These are phyloP conservation scores for Hydrotaea diabolus DNA, from an alignment of 2,888 invertebrate species.

Conservation along the genomic window DNA sequence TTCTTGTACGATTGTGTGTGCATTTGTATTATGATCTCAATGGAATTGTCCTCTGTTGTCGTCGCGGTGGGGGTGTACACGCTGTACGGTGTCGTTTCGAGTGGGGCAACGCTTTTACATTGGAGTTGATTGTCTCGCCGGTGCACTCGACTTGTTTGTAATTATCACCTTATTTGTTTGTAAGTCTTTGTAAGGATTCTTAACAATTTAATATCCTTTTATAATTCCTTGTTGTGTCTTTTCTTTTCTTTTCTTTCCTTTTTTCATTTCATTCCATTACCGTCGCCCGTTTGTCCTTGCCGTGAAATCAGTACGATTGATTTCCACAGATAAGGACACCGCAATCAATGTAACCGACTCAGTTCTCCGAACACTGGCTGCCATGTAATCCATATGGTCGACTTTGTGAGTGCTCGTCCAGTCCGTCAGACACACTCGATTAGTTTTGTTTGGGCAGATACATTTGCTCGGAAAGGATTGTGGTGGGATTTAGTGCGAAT, in stretches of 20 bases:
- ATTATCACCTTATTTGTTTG: constrained; percentile 50
- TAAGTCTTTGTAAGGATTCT: constrained; percentile 59
- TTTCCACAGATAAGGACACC: constrained; percentile 57
- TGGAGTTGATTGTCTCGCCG: background rate
- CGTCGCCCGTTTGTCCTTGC: constrained; percentile 13
- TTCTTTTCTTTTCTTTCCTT: constrained; percentile 3
- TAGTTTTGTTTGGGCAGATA: constrained; percentile 26
- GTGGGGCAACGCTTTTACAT: background rate
- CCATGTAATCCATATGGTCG: constrained; percentile 39
- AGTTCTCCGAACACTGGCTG: background rate
- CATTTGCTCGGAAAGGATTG: constrained; percentile 54
- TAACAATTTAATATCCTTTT: constrained; percentile 61
- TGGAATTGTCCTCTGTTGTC: background rate
- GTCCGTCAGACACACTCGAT: background rate
- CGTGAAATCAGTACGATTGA: constrained; percentile 54
- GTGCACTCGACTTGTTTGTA: constrained; percentile 48
- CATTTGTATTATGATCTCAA: background rate
- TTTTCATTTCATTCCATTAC: background rate
- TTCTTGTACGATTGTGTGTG: background rate
- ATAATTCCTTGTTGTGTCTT: constrained; percentile 46
- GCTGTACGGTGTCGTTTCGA: background rate
- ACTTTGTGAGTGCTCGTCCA: background rate
- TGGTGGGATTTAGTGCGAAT: constrained; percentile 57
- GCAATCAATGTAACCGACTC: constrained; percentile 31
- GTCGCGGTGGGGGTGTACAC: background rate